phyloP scores from a whole-genome alignment of 37 sponge, comb jelly and placozoan species.

The Hexactinellida sp. region DNA sequence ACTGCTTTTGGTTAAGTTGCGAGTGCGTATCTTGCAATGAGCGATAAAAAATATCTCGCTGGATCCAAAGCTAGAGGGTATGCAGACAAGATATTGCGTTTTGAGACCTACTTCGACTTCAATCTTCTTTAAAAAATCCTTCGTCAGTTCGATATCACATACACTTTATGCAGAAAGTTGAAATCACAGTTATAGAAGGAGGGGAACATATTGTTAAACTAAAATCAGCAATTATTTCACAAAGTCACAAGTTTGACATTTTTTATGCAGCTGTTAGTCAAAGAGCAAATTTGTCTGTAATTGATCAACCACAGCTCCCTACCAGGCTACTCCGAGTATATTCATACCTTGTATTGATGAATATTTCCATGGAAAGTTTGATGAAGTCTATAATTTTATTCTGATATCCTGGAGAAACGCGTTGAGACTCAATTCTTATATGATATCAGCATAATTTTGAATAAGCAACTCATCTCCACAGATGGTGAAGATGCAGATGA shows the following conservation, averaged over 20 bases:
- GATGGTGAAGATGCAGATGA: background rate
- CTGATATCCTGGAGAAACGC: background rate
- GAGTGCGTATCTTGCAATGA: background rate
- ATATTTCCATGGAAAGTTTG: background rate
- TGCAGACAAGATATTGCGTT: background rate
- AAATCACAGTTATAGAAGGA: too few relatives aligned
- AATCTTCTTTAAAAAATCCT: too few relatives aligned
- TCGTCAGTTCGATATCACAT: too few relatives aligned
- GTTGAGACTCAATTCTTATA: background rate
- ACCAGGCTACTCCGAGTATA: background rate
- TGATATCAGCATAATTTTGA: background rate
- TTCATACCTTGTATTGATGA: background rate
- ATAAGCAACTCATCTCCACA: background rate
- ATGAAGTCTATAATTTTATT: background rate
- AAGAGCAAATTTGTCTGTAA: too few relatives aligned
- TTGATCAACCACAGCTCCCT: too few relatives aligned
- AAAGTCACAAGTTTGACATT: too few relatives aligned
- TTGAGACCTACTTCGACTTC: background rate
- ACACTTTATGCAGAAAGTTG: too few relatives aligned
- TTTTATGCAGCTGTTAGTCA: too few relatives aligned
- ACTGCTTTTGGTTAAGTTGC: background rate
- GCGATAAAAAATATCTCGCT: background rate
- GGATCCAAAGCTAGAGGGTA: too few relatives aligned
- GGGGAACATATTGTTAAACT: too few relatives aligned
- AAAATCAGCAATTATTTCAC: too few relatives aligned